Conservation (phyloP, 2,113 vertebrate genomes). For the Carettochelys insculpta region DNA sequence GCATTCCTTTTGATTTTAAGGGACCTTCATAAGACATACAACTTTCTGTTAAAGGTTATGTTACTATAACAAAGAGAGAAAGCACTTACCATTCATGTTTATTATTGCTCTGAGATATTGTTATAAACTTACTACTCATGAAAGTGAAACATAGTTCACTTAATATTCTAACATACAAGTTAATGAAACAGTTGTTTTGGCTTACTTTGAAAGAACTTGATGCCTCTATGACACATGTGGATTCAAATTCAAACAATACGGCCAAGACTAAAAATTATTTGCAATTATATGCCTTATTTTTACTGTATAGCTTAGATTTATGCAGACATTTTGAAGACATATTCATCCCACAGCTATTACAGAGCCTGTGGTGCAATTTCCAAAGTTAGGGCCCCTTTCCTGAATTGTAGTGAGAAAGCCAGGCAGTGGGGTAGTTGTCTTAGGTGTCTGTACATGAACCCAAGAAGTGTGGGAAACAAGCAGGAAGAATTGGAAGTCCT, state of each 20-base stretch:
- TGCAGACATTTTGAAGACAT: neutral
- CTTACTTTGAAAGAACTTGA: conserved; percentile 10
- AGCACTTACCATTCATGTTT: conserved; percentile 36
- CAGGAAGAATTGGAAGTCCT: too few relatives aligned
- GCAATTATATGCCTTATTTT: neutral
- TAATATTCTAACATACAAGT: neutral
- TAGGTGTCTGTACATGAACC: too few relatives aligned
- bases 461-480: too few relatives aligned
- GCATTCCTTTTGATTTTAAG: conserved; percentile 29
- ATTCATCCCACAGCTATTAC: neutral
- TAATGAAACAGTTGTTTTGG: neutral
- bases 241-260: neutral
- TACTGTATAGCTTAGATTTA: neutral
- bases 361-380: neutral
- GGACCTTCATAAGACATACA: neutral
- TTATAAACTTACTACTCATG: conserved; percentile 16
- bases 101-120: conserved; percentile 17
- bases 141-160: neutral
- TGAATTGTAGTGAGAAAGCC: too few relatives aligned
- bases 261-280: conserved; percentile 9
- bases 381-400: neutral
- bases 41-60: neutral
- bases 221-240: conserved; percentile 32
- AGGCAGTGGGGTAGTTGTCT: too few relatives aligned
- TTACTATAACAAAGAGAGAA: neutral